phyloP scores from a whole-genome alignment of 2,797 vertebrate genomes.

The Eulemur albifrons region DNA sequence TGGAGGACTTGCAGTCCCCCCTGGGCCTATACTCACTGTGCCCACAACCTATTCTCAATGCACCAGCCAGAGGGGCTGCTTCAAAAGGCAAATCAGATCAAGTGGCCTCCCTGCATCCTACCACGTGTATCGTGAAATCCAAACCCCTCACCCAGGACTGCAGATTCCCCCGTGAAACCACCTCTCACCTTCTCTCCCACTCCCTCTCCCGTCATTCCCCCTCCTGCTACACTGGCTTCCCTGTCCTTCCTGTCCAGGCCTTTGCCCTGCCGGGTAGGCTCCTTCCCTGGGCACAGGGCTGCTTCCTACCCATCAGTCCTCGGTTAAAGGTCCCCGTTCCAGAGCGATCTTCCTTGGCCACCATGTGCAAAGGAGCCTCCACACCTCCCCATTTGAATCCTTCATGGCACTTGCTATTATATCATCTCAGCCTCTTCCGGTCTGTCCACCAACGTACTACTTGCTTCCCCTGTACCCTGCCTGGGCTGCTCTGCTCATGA shows the following conservation, averaged over 20 bases:
- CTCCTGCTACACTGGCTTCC: no score
- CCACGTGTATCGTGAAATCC: rapidly evolving
- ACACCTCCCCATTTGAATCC: rapidly evolving
- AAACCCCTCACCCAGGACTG: rapidly evolving
- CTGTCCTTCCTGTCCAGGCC: no score
- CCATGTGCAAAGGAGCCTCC: rapidly evolving
- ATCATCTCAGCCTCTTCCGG: background rate
- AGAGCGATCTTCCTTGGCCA: background rate
- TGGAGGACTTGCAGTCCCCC: rapidly evolving
- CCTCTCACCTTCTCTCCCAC: rapidly evolving
- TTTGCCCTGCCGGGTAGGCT: background rate
- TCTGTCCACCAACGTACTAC: background rate
- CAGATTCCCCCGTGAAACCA: rapidly evolving
- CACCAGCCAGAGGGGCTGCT: background rate
- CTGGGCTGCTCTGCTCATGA: background rate
- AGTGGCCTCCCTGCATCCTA: rapidly evolving
- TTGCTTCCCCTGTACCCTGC: background rate
- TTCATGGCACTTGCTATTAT: rapidly evolving
- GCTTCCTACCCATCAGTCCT: background rate
- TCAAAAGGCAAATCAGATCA: background rate
- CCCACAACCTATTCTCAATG: rapidly evolving
- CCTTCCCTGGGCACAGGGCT: background rate
- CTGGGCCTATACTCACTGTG: rapidly evolving
- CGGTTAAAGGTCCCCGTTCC: background rate
- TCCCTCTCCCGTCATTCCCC: rapidly evolving